Evolutionary conservation across 2,113 vertebrate genomes (phyloP).

Genomic region (Pseudorectes ferrugineus): DNA sequence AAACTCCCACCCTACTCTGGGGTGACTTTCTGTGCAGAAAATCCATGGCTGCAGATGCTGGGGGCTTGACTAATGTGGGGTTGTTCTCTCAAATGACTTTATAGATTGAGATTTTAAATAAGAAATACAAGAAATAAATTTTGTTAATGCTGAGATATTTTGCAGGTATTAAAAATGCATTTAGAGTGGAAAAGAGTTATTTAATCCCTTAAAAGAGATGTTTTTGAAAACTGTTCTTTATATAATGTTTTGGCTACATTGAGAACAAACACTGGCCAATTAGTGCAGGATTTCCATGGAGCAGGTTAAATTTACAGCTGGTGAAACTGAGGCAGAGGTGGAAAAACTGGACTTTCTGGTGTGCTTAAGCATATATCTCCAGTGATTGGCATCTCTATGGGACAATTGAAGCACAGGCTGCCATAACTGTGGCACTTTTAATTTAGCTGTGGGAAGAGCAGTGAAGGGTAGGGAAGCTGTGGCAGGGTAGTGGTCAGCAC

Average conservation of each 20-base stretch:
- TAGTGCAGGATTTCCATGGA: background rate
- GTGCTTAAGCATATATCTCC: background rate
- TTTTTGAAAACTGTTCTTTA: background rate
- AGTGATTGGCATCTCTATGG: background rate
- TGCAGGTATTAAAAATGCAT: background rate
- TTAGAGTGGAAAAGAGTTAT: background rate
- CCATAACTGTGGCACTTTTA: background rate
- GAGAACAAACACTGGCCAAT: background rate
- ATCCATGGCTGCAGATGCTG: background rate
- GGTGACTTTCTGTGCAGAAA: background rate
- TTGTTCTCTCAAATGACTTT: background rate
- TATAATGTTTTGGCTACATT: background rate
- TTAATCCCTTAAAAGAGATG: background rate
- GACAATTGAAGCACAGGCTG: background rate
- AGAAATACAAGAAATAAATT: background rate
- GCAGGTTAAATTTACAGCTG: background rate
- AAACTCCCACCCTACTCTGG: background rate
- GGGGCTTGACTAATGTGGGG: background rate
- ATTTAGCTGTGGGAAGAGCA: background rate
- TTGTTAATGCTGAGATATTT: background rate
- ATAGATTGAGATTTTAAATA: background rate
- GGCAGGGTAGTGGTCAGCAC: background rate
- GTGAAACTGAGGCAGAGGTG: background rate
- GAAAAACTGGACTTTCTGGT: background rate
- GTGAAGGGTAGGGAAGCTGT: background rate